A percentile compares a stretch with the other conserved stretches of the same genome.
Conservation (phyloP, 2,113 vertebrate species). For the Felis catus region F.catus_Fca126_mat1.0 CM031419.1:203424001-203424500, state of each 20-base stretch:
- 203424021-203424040: not conserved
- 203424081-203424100: not conserved
- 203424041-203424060: not conserved
- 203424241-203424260: not conserved
- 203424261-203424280: not conserved
- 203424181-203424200: not conserved
- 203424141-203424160: not conserved
- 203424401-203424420: too few relatives aligned
- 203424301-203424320: not conserved
- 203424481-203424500: rapidly evolving
- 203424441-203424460: not conserved
- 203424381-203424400: not conserved
- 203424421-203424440: not conserved
- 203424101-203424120: not conserved
- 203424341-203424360: not conserved
- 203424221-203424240: not conserved
- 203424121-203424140: not conserved
- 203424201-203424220: not conserved
- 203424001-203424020: not conserved
- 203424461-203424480: not conserved
- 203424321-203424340: not conserved
- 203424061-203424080: not conserved
- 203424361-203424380: not conserved
- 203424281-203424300: not conserved
- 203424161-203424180: not conserved